phyloP scores from a whole-genome alignment of 2,888 invertebrate genomes.

The Sesamia inferens region DNA sequence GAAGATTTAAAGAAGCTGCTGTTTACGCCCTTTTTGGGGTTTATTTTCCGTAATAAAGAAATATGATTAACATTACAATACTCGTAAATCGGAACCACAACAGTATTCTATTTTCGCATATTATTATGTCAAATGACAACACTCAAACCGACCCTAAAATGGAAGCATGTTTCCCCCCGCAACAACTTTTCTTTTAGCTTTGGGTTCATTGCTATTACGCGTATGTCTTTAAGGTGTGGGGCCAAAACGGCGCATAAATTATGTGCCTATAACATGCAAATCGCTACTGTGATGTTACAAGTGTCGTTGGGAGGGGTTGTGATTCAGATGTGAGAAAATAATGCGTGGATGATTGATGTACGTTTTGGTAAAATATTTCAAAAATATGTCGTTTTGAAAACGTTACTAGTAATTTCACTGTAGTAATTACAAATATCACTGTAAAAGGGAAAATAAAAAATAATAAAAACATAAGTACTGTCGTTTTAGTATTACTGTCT shows the following conservation, averaged over 20 bases:
- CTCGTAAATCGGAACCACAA: not conserved
- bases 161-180: slow-evolving; percentile 32
- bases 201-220: slow-evolving; percentile 47
- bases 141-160: slow-evolving; percentile 28
- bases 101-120: not conserved
- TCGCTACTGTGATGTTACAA: slow-evolving; percentile 46
- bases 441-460: not conserved
- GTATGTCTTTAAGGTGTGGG: slow-evolving; percentile 42
- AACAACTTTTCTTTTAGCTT: slow-evolving; percentile 54
- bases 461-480: not conserved
- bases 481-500: no score
- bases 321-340: not conserved
- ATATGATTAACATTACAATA: not conserved
- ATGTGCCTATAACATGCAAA: slow-evolving; percentile 52
- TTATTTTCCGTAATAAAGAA: not conserved
- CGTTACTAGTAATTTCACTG: no score
- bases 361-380: not conserved
- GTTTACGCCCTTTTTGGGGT: no score
- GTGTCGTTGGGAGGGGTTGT: slow-evolving; percentile 24
- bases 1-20: no score
- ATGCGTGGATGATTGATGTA: not conserved
- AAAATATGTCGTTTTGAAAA: not conserved
- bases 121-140: slow-evolving; percentile 14
- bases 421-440: not conserved
- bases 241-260: slow-evolving; percentile 49